A percentile compares a stretch with the other conserved stretches of the same genome.
Evolutionary conservation across 37 sponge, comb jelly and placozoan genomes (phyloP).

Genomic region (Aplysina aerophoba): DNA sequence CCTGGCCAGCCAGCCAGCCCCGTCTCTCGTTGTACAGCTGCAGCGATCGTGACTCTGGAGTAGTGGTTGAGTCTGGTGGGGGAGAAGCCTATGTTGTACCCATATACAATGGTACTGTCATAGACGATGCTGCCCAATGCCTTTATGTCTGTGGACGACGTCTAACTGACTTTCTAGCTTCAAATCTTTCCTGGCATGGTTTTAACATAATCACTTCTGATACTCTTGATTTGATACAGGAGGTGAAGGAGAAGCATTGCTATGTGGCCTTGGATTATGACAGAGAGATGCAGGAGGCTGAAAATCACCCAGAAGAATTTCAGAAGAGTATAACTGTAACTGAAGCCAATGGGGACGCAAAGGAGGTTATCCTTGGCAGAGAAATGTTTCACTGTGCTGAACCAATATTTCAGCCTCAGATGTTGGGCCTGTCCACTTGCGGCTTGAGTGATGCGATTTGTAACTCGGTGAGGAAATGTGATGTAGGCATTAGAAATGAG

Average conservation of each 20-base stretch:
- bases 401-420: constrained; percentile 13
- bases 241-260: constrained; percentile 26
- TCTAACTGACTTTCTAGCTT: not conserved
- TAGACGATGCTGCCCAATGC: not conserved
- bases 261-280: constrained; percentile 39
- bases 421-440: not conserved
- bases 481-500: constrained; percentile 6
- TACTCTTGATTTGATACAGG: not conserved
- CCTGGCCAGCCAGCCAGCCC: constrained; percentile 1
- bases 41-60: not conserved
- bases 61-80: constrained; percentile 32
- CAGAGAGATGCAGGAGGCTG: not conserved
- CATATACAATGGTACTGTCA: constrained; percentile 5
- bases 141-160: constrained; percentile 5
- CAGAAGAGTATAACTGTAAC: too few relatives aligned
- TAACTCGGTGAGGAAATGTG: not conserved
- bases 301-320: not conserved
- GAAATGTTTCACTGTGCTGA: constrained; percentile 41
- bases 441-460: constrained; percentile 8
- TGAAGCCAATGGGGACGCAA: not conserved
- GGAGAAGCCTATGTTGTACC: constrained; percentile 22
- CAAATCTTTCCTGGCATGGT: not conserved
- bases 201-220: not conserved
- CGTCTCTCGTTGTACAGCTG: not conserved
- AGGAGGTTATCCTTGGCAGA: constrained; percentile 19